Base-by-base conservation (phyloP, 2,888 invertebrate genomes). In the Dasysyrphus albostriatus region DNA sequence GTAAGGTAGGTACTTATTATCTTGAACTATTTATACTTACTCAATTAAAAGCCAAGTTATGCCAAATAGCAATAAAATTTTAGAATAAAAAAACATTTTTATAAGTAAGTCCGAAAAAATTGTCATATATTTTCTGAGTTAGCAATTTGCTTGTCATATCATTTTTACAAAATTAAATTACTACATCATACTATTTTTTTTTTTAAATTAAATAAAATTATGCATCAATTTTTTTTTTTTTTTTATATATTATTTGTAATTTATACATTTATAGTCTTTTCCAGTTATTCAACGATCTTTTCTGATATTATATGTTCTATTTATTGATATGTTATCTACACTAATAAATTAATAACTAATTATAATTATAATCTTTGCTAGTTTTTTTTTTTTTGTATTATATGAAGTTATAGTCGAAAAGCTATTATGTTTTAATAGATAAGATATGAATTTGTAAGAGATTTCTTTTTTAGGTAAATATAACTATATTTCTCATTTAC, bases 61-160 rank as follows among this genome's bases (percentile, higher is more conserved):
- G 24, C 24, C 3, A 24, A 24, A 24, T 2, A 24, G 24, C 24
- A 3, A 24, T 24, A 24, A 24, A 24, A 24, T 24, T 4, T 19
- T 1, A 0, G 19, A 19, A 10, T 7, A 12, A 34, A 24, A 44
- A 63, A 32, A 12, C 16, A 16, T 44, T 12, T 47, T 39, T 5
- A 56, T 58, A 58, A 8, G 44, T 67, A 39, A 69, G 29, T 67
- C 67, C 70, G 75, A 80, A 84, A 75, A 80, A 84, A 80, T 79
- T 39, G 39, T 70, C 19, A 65, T 72, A 76, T 84, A 47, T 76
- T 72, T 76, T 65, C 65, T 32, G 69, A 69, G 69, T 69, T 69
- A 54, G 37, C 24, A 32, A 69, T 54, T 49, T 69, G 29, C 14
- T 39, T 51, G 32, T 65, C 47, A n/a, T 67, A 51, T 67, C 29